These are phyloP conservation scores for Marmota monax DNA, from an alignment of 2,113 vertebrate species.

Conservation along the genomic window DNA sequence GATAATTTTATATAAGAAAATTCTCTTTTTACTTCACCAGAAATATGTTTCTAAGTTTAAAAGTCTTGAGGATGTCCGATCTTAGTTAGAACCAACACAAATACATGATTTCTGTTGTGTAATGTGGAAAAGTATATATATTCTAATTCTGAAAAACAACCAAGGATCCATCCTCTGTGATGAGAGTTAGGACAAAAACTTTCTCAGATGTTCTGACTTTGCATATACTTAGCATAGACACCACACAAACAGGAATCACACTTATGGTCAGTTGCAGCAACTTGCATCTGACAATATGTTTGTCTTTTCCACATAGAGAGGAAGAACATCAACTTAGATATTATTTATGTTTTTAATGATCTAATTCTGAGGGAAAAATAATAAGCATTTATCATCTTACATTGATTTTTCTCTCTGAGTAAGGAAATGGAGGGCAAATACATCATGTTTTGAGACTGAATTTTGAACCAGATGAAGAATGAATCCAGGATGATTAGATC, in stretches of 20 bases:
- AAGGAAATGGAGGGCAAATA: not conserved
- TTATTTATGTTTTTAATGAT: slow-evolving; percentile 33
- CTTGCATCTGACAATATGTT: not conserved
- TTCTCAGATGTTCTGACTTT: not conserved
- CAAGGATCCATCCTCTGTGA: not conserved
- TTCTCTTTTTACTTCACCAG: not conserved
- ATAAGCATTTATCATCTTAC: not conserved
- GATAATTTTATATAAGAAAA: not conserved
- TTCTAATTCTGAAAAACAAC: not conserved
- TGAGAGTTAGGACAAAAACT: not conserved
- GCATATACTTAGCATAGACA: not conserved
- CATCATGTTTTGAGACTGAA: not conserved
- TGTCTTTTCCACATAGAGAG: not conserved
- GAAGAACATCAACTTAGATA: not conserved
- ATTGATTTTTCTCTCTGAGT: slow-evolving; percentile 24
- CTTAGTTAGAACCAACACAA: not conserved
- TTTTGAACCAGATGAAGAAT: not conserved
- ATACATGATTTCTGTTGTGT: not conserved
- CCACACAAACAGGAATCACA: rapidly evolving
- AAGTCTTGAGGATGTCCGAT: not conserved
- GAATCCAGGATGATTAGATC: not conserved
- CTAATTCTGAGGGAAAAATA: slow-evolving; percentile 29
- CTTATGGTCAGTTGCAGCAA: not conserved
- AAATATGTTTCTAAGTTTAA: slow-evolving; percentile 3
- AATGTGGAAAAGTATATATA: not conserved